Evolutionary conservation across 1,140 invertebrate genomes (phyloP), one percentile per base, ranked within the genome.

Genomic region (Alviniconcha marisindica): DNA sequence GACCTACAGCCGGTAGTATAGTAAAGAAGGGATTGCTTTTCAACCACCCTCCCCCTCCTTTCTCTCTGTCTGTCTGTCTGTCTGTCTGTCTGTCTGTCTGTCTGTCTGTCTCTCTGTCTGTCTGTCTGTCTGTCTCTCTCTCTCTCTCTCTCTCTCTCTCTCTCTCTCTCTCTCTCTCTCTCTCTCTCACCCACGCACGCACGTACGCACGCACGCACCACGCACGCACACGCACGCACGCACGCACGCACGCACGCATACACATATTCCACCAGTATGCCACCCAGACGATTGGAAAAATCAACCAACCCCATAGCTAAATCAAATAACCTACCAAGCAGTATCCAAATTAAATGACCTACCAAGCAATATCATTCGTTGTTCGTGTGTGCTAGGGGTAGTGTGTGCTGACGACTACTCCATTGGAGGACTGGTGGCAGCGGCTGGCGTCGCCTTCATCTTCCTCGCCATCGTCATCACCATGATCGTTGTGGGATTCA

Each of bases 401-500:
- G 15, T 31, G 3, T 10, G 3, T 36, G 36, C 36, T 1, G 33
- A 63, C 18, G 24, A 36, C 18, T 31, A 56, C 4, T 2, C 28
- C 5, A n/a, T 78, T 3, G 48, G 38, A 31, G 51, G 33, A 1
- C 31, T 78, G 56, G 51, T 78, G 4, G 48, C 7, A 15, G 21
- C 48, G 4, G 21, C 48, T 15, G 31, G 7, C 10, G 42, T 40
- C 42, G 18, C 73, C 44, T 76, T 76, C 44, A 15, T 76, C 42
- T 40, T 76, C 42, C 73, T 76, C 28, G 42, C 38, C 73, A 10
- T 76, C 73, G 40, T 76, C 73, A 76, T 76, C 73, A n/a, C 31
- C 24, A 28, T 76, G 42, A 5, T 76, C 7, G 44, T 31, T 15
- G 3, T 76, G 7, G 24, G 12, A 40, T 40, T 77, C 42, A 48